Evolutionary conservation across 2,797 vertebrate species (phyloP).

Genomic region (Sciurus vulgaris): DNA sequence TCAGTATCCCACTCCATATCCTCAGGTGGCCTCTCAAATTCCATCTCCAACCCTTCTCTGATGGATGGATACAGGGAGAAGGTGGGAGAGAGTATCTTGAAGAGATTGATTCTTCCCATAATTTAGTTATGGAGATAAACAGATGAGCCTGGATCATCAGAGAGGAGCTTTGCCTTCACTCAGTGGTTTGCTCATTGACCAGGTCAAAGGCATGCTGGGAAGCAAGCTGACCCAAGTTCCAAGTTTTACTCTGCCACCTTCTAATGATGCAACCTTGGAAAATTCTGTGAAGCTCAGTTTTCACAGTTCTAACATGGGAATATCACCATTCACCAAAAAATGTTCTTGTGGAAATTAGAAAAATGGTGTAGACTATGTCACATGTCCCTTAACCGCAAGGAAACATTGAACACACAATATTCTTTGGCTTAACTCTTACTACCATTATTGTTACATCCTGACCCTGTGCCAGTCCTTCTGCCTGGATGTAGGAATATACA

Average conservation of each 20-base stretch:
- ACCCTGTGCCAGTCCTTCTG: background rate
- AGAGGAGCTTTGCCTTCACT: background rate
- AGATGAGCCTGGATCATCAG: background rate
- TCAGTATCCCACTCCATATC: background rate
- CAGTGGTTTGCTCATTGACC: background rate
- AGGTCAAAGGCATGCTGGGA: background rate
- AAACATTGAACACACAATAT: background rate
- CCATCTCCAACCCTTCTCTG: background rate
- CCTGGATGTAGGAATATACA: background rate
- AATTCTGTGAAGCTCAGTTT: background rate
- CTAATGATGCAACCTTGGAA: background rate
- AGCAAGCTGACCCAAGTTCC: background rate
- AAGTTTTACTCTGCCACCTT: background rate
- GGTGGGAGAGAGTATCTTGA: background rate
- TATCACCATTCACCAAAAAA: background rate
- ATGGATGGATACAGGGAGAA: background rate
- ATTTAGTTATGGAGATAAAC: conserved; percentile 35
- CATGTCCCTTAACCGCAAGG: background rate
- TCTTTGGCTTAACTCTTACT: background rate
- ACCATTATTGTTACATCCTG: background rate
- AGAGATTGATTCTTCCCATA: background rate
- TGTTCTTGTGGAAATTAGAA: background rate
- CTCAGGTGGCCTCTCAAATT: conserved; percentile 58
- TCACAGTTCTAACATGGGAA: background rate
- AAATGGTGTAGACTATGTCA: background rate